Conservation (phyloP, 92 coral and sea anemone genomes). For the Anthopleura xanthogrammica region DNA sequence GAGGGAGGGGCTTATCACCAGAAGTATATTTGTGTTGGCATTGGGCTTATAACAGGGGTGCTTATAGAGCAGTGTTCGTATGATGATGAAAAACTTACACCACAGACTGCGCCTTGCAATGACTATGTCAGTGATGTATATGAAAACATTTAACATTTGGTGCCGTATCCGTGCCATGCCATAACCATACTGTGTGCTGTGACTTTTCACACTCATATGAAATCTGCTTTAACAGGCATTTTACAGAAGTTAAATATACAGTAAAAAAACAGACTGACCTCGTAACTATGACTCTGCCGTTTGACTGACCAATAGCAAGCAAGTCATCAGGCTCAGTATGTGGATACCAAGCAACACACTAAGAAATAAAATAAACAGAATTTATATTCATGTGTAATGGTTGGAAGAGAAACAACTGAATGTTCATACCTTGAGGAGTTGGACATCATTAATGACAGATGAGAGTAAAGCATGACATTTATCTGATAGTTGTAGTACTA, state of each 20-base stretch:
- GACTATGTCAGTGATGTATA: too few species aligned
- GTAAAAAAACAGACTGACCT: constrained; percentile 44
- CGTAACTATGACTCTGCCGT: constrained; percentile 88
- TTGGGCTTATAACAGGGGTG: too few species aligned
- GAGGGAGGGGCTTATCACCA: too few species aligned
- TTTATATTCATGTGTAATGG: neutral
- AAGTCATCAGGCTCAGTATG: constrained; percentile 79
- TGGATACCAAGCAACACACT: constrained; percentile 99
- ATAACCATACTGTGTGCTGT: too few species aligned
- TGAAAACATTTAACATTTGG: too few species aligned
- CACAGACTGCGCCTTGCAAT: too few species aligned
- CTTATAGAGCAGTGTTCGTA: too few species aligned
- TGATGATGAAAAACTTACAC: too few species aligned
- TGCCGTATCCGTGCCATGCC: too few species aligned
- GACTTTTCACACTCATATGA: too few species aligned
- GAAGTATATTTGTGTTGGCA: neutral
- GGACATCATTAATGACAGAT: constrained; percentile 76
- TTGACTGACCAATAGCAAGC: constrained; percentile 91
- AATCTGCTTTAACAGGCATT: too few species aligned
- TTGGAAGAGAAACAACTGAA: neutral
- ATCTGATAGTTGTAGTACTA: constrained; percentile 77
- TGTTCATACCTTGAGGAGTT: constrained; percentile 62
- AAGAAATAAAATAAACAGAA: neutral
- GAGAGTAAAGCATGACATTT: constrained; percentile 70
- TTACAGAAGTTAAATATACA: neutral